phyloP scores from a whole-genome alignment of 2,797 vertebrate species.

The Pipistrellus pygmaeus region DNA sequence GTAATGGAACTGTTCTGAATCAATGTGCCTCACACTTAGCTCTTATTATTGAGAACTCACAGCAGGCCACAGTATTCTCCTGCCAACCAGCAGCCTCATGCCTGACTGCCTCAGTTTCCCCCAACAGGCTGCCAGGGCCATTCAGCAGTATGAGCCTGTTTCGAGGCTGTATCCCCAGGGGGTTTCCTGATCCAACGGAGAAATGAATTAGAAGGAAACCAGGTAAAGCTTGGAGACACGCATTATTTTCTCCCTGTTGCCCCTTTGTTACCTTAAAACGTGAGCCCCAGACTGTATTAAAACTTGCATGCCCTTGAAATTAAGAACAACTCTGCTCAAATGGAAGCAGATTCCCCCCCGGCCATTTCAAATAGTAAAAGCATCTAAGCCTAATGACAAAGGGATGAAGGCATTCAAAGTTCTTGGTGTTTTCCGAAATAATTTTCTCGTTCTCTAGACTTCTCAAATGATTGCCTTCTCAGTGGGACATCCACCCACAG shows the following conservation, averaged over 20 bases:
- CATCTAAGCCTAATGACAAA: neutral
- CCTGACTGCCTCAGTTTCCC: neutral
- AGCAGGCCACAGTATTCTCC: neutral
- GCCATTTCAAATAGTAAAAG: slow-evolving; percentile 32
- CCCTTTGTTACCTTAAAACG: neutral
- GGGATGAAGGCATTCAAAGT: neutral
- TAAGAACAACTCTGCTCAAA: slow-evolving; percentile 26
- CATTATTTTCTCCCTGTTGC: neutral
- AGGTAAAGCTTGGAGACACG: neutral
- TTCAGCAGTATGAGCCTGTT: neutral
- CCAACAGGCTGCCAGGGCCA: neutral
- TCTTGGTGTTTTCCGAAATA: slow-evolving; percentile 54
- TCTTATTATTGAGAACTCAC: neutral
- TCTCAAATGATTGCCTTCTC: slow-evolving; percentile 3
- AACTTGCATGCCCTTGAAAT: neutral
- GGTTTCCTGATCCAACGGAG: neutral
- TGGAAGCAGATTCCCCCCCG: neutral
- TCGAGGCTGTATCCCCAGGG: neutral
- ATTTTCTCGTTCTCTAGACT: neutral
- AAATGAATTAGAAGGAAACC: neutral
- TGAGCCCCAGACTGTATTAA: neutral
- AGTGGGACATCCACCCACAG: neutral
- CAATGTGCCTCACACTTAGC: neutral
- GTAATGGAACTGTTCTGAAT: neutral
- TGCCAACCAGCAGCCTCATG: neutral